Conservation (phyloP, 2,888 invertebrate species). For the Notodonta ziczac region DNA sequence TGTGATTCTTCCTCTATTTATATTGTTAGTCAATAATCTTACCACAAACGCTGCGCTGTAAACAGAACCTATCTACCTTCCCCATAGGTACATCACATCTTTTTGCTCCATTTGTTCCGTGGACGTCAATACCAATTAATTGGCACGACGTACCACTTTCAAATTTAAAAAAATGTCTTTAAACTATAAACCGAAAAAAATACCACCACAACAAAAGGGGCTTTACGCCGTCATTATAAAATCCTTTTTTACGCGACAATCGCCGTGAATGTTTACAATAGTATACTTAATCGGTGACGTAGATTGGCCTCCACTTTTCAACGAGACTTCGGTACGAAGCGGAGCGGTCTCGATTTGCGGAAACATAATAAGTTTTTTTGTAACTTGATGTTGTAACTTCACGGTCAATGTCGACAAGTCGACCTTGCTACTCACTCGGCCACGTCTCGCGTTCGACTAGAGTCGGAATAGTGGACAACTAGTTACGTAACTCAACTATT, state of each 20-base stretch:
- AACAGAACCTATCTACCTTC: no score
- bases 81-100: not conserved
- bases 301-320: constrained; percentile 46
- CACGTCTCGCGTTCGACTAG: constrained; percentile 64
- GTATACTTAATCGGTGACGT: constrained; percentile 40
- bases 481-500: constrained; percentile 71
- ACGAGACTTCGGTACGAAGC: constrained; percentile 44
- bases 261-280: constrained; percentile 29
- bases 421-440: constrained; percentile 74
- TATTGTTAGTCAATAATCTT: no score
- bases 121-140: constrained; percentile 1
- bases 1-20: no score
- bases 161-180: constrained; percentile 16
- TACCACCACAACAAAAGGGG: constrained; percentile 9
- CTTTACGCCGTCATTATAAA: constrained; percentile 15
- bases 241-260: constrained; percentile 19
- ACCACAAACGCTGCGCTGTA: no score
- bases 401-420: constrained; percentile 81
- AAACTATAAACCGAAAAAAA: constrained; percentile 11
- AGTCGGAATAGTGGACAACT: constrained; percentile 63
- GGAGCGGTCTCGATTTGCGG: constrained; percentile 70
- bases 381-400: constrained; percentile 67
- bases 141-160: constrained; percentile 1
- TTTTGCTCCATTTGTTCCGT: not conserved
- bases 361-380: constrained; percentile 72